Conservation (phyloP, 2,797 vertebrate genomes). For the Amazona finschi region DNA sequence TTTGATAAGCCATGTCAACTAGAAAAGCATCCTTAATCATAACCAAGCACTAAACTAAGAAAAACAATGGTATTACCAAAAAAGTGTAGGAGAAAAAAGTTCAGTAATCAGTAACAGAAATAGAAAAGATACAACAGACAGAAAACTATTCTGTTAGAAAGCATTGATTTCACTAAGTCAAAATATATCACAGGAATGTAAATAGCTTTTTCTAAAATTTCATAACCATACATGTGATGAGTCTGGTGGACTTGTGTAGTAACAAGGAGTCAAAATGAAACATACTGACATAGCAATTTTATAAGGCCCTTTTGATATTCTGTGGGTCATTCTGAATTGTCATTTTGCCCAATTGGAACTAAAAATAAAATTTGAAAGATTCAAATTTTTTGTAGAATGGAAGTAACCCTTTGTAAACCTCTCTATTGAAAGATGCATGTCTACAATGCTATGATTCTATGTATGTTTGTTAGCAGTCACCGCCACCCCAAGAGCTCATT, state of each 20-base stretch:
- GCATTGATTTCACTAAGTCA: neutral
- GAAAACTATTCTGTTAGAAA: neutral
- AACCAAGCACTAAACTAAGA: neutral
- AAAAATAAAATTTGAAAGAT: neutral
- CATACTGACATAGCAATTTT: neutral
- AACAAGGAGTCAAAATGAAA: neutral
- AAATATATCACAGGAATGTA: neutral
- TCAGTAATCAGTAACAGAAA: neutral
- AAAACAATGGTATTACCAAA: neutral
- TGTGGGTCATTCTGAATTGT: neutral
- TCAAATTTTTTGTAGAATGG: neutral
- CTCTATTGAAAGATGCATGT: neutral
- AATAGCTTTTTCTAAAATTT: neutral
- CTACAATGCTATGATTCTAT: neutral
- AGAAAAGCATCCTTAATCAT: neutral
- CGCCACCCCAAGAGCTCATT: neutral
- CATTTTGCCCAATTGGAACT: neutral
- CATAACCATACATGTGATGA: neutral
- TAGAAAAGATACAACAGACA: no score
- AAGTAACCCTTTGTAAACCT: neutral
- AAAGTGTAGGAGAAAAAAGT: neutral
- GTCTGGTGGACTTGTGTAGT: neutral
- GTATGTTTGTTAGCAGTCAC: neutral
- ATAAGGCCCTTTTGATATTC: neutral
- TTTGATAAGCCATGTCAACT: neutral